Base-by-base conservation (phyloP, 1,140 invertebrate genomes). In the Dendroctonus ponderosae region DNA sequence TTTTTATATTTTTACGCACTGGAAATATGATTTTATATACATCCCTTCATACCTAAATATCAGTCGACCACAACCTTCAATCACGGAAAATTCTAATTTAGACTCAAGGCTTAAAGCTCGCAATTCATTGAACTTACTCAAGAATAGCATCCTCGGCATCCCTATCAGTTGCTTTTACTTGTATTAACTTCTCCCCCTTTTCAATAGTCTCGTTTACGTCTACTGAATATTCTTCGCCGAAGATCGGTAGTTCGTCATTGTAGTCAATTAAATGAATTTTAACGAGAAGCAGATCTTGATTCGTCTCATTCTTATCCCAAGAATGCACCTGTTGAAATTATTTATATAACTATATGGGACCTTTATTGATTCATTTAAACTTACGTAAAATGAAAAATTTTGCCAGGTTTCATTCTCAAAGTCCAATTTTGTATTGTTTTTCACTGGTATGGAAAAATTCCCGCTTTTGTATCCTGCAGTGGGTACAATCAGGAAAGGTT, bases 161-260 rank as follows among this genome's bases (percentile, higher is more conserved):
- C 41, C 79, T 69, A 72, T 86, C 85, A 1, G 63, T 74, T 0
- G 83, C 84, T 5, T 66, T 37, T 6, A 84, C 74, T 0, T 52
- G 79, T 0, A 66, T 79, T 7, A 85, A 78, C 8, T 59, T 44
- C 68, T 75, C 77, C 9, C 78, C 80, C 5, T 60, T 71, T n/a
- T 70, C 75, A 7, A 78, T 80, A 2, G 81, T 83, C 76, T 86
- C 85, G 4, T 77, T 62, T 52, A 85, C 79, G 38, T 64, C 41
- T 6, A 80, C 78, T 1, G 43, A 67, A 49, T 79, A 75, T 40
- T 62, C 52, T 26, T 76, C 26, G 5, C 76, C 70, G 71, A 85
- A 86, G 52, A 80, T 81, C 5, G 85, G 85, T 53, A 75, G 52
- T 70, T 86, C 84, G 67, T 86, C 84, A 71, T 86, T 86, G 80